A percentile compares a stretch with the other conserved stretches of the same genome.
Evolutionary conservation across 2,113 vertebrate genomes (phyloP).

Genomic region (Castor canadensis): DNA sequence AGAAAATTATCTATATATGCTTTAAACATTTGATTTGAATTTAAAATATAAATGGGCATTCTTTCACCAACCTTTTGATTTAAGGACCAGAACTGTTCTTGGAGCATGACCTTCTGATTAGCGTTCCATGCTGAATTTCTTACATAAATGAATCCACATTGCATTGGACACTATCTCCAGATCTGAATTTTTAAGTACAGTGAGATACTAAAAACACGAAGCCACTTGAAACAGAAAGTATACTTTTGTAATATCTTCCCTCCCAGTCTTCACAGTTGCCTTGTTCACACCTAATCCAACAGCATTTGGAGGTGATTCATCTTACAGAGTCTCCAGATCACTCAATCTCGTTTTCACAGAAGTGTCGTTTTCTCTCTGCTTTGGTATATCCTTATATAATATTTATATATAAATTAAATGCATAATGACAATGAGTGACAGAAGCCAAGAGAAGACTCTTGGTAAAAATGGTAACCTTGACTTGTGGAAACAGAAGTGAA

Average conservation of each 20-base stretch:
- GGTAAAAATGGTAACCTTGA: neutral
- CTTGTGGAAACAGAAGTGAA: neutral
- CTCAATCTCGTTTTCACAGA: neutral
- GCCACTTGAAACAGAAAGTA: neutral
- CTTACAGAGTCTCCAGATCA: neutral
- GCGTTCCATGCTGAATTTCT: neutral
- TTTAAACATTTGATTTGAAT: neutral
- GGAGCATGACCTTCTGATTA: neutral
- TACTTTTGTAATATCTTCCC: neutral
- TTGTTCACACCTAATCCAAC: neutral
- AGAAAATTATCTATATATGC: neutral
- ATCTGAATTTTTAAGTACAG: constrained; percentile 11
- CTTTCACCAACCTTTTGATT: neutral
- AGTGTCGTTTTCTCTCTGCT: neutral
- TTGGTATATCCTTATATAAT: neutral
- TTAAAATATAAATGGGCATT: neutral
- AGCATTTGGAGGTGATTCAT: neutral
- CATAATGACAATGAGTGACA: neutral
- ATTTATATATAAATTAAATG: neutral
- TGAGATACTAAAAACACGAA: neutral
- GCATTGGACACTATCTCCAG: neutral
- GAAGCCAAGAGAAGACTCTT: neutral
- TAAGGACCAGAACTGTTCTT: neutral
- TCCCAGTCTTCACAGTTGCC: neutral
- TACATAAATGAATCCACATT: neutral